phyloP scores from a whole-genome alignment of 2,888 invertebrate species.

The Drosophila prolongata region DNA sequence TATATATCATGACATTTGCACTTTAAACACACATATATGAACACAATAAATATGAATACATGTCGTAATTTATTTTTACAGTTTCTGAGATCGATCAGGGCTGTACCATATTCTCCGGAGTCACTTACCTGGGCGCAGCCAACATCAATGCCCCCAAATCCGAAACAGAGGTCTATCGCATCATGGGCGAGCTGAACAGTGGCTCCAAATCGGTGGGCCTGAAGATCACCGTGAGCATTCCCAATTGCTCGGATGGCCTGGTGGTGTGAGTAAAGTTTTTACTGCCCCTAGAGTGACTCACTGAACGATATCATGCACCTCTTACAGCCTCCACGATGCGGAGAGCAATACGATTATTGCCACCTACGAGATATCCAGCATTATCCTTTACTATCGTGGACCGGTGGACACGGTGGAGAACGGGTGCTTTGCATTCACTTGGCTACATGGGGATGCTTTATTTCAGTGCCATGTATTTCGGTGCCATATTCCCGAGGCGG shows the following conservation, averaged over 20 bases:
- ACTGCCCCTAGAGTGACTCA: conserved; percentile 4
- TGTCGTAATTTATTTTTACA: conserved; percentile 63
- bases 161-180: conserved; percentile 95
- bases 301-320: conserved; percentile 34
- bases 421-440: conserved; percentile 99
- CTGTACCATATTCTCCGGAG: conserved; percentile 95
- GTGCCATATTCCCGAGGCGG: conserved; percentile 97
- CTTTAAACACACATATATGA: too few species aligned
- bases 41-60: too few species aligned
- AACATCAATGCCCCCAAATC: conserved; percentile 96
- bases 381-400: conserved; percentile 97
- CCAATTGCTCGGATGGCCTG: conserved; percentile 95
- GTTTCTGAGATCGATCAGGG: conserved; percentile 94
- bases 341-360: conserved; percentile 90
- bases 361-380: conserved; percentile 95
- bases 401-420: conserved; percentile 92
- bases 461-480: conserved; percentile 99
- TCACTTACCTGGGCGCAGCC: conserved; percentile 96
- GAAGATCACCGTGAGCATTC: conserved; percentile 96
- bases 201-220: conserved; percentile 90
- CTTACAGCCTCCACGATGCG: conserved; percentile 91
- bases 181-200: conserved; percentile 94
- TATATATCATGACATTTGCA: too few species aligned
- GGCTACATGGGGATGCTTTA: conserved; percentile 96
- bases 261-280: conserved; percentile 91